Evolutionary conservation across 92 coral and sea anemone genomes (phyloP).

Genomic region (Porites cylindrica): DNA sequence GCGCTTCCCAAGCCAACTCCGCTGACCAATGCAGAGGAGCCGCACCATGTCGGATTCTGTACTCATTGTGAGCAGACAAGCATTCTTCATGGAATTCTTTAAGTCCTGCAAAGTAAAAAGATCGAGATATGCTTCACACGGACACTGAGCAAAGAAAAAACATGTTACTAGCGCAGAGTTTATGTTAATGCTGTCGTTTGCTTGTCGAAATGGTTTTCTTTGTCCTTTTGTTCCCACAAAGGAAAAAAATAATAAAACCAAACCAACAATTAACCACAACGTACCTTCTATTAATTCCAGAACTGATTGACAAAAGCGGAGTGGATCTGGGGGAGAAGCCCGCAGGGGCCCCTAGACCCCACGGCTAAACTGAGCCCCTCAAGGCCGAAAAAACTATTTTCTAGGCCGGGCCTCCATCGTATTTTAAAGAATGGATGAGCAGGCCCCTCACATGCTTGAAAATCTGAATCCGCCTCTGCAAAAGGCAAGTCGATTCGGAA

Average conservation of each 20-base stretch:
- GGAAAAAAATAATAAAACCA: background rate
- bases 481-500: too few species aligned
- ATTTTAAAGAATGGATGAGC: too few species aligned
- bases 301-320: background rate
- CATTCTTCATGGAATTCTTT: slow-evolving; percentile 98
- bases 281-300: background rate
- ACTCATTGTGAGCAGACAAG: slow-evolving; percentile 89
- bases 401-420: too few species aligned
- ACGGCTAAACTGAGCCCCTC: too few species aligned
- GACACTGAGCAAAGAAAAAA: background rate
- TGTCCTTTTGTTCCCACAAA: background rate
- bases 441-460: too few species aligned
- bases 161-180: background rate
- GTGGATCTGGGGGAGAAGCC: too few species aligned
- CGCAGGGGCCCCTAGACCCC: too few species aligned
- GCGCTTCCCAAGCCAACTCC: slow-evolving; percentile 96
- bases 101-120: slow-evolving; percentile 63
- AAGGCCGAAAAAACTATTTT: too few species aligned
- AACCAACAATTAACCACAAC: background rate
- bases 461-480: too few species aligned
- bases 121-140: background rate
- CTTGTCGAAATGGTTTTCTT: background rate
- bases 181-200: too few species aligned
- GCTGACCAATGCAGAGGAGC: slow-evolving; percentile 97
- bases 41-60: slow-evolving; percentile 89